Conservation (phyloP, 2,113 vertebrate genomes). For the Nerophis ophidion region DNA sequence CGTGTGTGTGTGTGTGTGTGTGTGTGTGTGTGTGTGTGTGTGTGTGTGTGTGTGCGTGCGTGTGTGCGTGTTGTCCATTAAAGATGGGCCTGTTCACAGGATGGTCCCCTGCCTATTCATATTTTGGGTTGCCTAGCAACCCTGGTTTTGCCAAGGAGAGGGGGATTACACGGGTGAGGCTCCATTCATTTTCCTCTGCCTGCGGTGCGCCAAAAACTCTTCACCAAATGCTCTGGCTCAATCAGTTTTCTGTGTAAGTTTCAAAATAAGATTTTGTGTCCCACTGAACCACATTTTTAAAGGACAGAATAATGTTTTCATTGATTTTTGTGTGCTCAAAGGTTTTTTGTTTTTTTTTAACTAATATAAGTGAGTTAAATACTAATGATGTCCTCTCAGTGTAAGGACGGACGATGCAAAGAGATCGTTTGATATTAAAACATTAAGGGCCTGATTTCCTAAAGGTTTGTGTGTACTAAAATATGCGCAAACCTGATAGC, state of each 20-base stretch:
- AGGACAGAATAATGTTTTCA: too few relatives aligned
- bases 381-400: too few relatives aligned
- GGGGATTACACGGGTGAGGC: constrained; percentile 38
- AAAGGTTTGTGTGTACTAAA: too few relatives aligned
- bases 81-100: constrained; percentile 48
- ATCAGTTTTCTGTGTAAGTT: neutral
- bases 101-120: constrained; percentile 60
- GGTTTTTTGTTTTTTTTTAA: too few relatives aligned
- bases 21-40: constrained; percentile 45
- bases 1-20: constrained; percentile 25
- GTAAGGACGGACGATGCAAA: too few relatives aligned
- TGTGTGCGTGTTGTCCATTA: constrained; percentile 56
- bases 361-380: too few relatives aligned
- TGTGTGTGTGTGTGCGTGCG: constrained; percentile 36
- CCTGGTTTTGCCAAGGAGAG: constrained; percentile 34
- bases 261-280: neutral
- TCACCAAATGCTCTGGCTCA: constrained; percentile 7
- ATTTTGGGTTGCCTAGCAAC: constrained; percentile 74
- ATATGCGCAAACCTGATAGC: too few relatives aligned
- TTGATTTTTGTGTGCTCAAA: too few relatives aligned
- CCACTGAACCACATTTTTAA: too few relatives aligned
- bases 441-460: too few relatives aligned
- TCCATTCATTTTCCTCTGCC: constrained; percentile 21
- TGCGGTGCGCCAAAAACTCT: constrained; percentile 9
- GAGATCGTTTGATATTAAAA: too few relatives aligned